These are phyloP conservation scores for Penaeus japonicus DNA, from an alignment of 1,140 invertebrate species.

Conservation along the genomic window DNA sequence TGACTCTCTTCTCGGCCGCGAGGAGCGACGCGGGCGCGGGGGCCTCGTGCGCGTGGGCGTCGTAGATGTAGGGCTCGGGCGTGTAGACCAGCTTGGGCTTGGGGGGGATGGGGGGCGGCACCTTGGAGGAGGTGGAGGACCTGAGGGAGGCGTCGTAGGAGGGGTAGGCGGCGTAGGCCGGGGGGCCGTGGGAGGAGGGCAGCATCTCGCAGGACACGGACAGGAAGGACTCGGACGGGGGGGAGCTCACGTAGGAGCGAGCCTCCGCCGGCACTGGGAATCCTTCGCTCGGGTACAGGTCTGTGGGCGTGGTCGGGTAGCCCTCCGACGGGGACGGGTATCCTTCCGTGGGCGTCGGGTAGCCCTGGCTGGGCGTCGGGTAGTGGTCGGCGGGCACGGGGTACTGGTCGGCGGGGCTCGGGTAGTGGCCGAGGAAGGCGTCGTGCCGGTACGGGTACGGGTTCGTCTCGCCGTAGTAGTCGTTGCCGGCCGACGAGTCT, in stretches of 20 bases:
- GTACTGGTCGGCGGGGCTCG: slow-evolving; percentile 26
- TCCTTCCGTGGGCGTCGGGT: slow-evolving; percentile 48
- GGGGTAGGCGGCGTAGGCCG: slow-evolving; percentile 57
- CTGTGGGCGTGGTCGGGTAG: slow-evolving; percentile 31
- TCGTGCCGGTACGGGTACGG: slow-evolving; percentile 26
- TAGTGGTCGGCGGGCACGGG: slow-evolving; percentile 35
- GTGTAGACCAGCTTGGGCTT: slow-evolving; percentile 49
- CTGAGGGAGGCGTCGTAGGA: slow-evolving; percentile 51
- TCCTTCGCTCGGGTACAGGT: slow-evolving; percentile 34
- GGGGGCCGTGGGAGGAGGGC: slow-evolving; percentile 51
- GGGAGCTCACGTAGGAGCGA: slow-evolving; percentile 56
- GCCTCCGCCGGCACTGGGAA: slow-evolving; percentile 48
- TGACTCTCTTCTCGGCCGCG: slow-evolving; percentile 49
- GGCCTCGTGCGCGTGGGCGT: slow-evolving; percentile 37
- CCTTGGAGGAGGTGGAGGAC: slow-evolving; percentile 55
- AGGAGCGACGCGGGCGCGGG: slow-evolving; percentile 45
- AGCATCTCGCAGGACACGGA: slow-evolving; percentile 56
- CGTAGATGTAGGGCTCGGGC: slow-evolving; percentile 55
- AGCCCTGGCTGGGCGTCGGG: background rate
- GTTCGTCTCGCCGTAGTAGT: slow-evolving; percentile 46
- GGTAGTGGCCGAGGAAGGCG: slow-evolving; percentile 36
- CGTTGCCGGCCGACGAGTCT: slow-evolving; percentile 48
- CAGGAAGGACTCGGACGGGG: slow-evolving; percentile 58
- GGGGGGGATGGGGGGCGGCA: background rate
- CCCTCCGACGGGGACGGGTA: slow-evolving; percentile 53